Percentiles rank a stretch among this genome's conserved stretches.
Conservation (phyloP, 2,888 invertebrate species). For the Cryptophagus acutangulus region DNA sequence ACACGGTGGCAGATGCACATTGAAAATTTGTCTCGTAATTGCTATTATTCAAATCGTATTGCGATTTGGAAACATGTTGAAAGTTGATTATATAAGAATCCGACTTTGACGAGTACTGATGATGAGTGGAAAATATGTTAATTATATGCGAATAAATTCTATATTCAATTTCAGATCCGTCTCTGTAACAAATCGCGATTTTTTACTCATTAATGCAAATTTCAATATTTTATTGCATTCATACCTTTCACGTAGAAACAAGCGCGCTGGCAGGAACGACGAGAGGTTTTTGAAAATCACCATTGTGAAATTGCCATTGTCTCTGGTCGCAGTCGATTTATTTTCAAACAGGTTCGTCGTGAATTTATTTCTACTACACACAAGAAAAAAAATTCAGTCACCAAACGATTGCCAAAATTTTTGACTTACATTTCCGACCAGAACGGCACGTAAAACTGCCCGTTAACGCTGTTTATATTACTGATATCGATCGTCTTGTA, state of each 20-base stretch:
- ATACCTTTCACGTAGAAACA: conserved; percentile 60
- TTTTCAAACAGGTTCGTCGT: too few relatives aligned
- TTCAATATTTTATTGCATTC: conserved; percentile 37
- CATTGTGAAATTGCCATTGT: conserved; percentile 38
- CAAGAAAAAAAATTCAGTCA: too few relatives aligned
- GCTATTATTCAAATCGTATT: conserved; percentile 33
- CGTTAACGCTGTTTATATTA: too few relatives aligned
- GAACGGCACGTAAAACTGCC: too few relatives aligned
- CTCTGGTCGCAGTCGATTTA: conserved; percentile 28
- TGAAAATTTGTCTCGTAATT: conserved; percentile 46
- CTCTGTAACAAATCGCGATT: conserved; percentile 51
- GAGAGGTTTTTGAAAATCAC: conserved; percentile 62
- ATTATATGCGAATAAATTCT: conserved; percentile 58
- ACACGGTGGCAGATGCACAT: conserved; percentile 49
- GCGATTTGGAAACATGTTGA: background rate
- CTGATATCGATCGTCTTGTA: too few relatives aligned
- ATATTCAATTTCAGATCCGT: conserved; percentile 63
- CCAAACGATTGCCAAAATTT: too few relatives aligned
- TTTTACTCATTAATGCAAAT: background rate
- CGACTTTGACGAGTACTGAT: conserved; percentile 1
- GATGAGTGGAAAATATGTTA: conserved; percentile 6
- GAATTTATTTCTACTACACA: too few relatives aligned
- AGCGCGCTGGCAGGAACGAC: conserved; percentile 57
- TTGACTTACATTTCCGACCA: too few relatives aligned
- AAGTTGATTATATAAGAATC: conserved; percentile 3